A percentile compares a stretch with the other conserved stretches of the same genome.
These are phyloP conservation scores for Mystacides longicornis DNA, from an alignment of 2,888 invertebrate species.

Conservation along the genomic window DNA sequence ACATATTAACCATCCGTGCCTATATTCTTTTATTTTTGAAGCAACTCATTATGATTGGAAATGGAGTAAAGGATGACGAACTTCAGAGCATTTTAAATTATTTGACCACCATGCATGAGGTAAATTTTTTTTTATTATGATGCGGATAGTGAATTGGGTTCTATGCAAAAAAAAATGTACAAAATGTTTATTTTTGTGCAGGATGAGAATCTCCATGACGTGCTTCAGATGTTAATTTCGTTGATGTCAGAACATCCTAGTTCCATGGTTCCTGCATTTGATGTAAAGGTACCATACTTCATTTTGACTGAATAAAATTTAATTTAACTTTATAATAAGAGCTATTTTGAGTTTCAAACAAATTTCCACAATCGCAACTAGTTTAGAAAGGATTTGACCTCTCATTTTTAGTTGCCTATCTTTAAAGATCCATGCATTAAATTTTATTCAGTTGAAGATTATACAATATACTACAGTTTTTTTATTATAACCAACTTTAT, in stretches of 20 bases:
- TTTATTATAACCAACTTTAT: too few relatives aligned
- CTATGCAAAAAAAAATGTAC: neutral
- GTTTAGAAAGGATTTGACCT: too few relatives aligned
- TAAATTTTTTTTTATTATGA: conserved; percentile 34
- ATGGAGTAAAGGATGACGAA: conserved; percentile 97
- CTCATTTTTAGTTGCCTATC: too few relatives aligned
- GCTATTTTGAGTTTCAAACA: too few relatives aligned
- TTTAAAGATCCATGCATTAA: too few relatives aligned
- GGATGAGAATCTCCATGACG: conserved; percentile 98
- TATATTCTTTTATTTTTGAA: conserved; percentile 93
- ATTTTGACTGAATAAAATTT: too few relatives aligned
- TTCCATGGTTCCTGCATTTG: conserved; percentile 98
- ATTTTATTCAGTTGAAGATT: too few relatives aligned
- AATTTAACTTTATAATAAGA: too few relatives aligned
- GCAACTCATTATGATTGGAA: conserved; percentile 93
- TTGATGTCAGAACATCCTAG: conserved; percentile 98
- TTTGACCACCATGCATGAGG: conserved; percentile 95
- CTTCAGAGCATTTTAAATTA: conserved; percentile 97
- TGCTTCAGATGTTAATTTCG: conserved; percentile 92
- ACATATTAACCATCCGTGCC: conserved; percentile 88
- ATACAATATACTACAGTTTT: too few relatives aligned
- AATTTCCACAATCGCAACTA: too few relatives aligned
- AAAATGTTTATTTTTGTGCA: conserved; percentile 34
- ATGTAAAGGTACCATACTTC: conserved; percentile 75
- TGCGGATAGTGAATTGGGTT: neutral